Evolutionary conservation across 1,140 invertebrate species (phyloP).

Genomic region (Thaumetopoea pityocampa): DNA sequence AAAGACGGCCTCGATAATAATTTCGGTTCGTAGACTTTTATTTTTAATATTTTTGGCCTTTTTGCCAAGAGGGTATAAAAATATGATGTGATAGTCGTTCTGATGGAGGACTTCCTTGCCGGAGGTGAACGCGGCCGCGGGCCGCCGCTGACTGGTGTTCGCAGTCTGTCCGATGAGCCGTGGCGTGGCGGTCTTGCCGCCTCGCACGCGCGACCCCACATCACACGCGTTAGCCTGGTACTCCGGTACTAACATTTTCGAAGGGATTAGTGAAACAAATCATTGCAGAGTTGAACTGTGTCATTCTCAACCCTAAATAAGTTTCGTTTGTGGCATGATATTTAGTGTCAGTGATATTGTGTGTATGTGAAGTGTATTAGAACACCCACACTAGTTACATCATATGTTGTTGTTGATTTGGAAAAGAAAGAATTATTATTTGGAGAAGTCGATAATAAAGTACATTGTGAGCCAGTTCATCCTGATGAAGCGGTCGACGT

Average conservation of each 20-base stretch:
- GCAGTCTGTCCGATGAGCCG: conserved; percentile 69
- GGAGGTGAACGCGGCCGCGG: conserved; percentile 30
- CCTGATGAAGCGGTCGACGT: conserved; percentile 74
- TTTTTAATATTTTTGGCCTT: neutral
- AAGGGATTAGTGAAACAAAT: conserved; percentile 5
- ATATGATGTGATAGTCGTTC: conserved; percentile 5
- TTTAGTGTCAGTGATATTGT: conserved; percentile 22
- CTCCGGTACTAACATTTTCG: conserved; percentile 27
- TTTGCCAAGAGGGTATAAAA: conserved; percentile 3
- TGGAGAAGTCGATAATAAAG: conserved; percentile 28
- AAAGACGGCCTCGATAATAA: too few relatives aligned
- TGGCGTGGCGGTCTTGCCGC: conserved; percentile 69
- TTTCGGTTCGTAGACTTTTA: too few relatives aligned
- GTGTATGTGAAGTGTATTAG: too few relatives aligned
- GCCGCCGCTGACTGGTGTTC: conserved; percentile 26
- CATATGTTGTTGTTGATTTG: conserved; percentile 37
- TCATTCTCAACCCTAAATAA: neutral
- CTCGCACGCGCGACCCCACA: conserved; percentile 38
- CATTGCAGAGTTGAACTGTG: neutral
- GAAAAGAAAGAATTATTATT: conserved; percentile 25
- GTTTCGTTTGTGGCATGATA: conserved; percentile 19
- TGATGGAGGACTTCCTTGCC: conserved; percentile 22
- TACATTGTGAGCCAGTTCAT: conserved; percentile 33
- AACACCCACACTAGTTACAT: conserved; percentile 13
- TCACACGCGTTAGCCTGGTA: conserved; percentile 28